These are phyloP conservation scores for Sylvilagus bachmani DNA, from an alignment of 2,113 vertebrate species.

Conservation along the genomic window DNA sequence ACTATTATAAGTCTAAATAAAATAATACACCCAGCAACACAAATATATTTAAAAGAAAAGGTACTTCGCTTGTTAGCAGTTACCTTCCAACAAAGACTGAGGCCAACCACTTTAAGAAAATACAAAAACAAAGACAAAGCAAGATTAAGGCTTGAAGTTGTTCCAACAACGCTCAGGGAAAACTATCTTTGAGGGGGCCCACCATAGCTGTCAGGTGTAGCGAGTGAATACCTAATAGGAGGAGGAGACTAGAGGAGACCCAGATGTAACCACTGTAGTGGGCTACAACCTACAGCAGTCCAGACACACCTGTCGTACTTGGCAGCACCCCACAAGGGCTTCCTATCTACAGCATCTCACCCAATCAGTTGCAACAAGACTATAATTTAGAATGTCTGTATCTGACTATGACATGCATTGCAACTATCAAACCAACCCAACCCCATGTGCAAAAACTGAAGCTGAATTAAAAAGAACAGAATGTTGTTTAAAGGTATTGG, in stretches of 20 bases:
- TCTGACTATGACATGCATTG: not conserved
- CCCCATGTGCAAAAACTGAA: not conserved
- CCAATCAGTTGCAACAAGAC: not conserved
- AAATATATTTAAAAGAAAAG: slow-evolving; percentile 15
- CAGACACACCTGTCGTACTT: not conserved
- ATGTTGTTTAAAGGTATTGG: not conserved
- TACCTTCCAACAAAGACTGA: not conserved
- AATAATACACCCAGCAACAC: slow-evolving; percentile 2
- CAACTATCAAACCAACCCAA: not conserved
- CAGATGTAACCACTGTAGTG: not conserved
- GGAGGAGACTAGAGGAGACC: not conserved
- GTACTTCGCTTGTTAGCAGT: not conserved
- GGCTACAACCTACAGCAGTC: not conserved
- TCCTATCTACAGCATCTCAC: not conserved
- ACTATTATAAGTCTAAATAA: not conserved
- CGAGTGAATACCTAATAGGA: not conserved
- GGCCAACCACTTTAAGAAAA: not conserved
- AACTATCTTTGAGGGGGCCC: too few relatives aligned
- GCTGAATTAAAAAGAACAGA: not conserved
- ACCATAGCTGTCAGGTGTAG: not conserved
- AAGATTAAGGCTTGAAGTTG: not conserved
- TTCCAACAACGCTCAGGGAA: not conserved
- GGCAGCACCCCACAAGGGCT: not conserved
- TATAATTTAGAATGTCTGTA: not conserved
- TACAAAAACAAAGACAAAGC: slow-evolving; percentile 4